Evolutionary conservation across 2,888 invertebrate genomes (phyloP).

Genomic region (Baronia brevicornis): DNA sequence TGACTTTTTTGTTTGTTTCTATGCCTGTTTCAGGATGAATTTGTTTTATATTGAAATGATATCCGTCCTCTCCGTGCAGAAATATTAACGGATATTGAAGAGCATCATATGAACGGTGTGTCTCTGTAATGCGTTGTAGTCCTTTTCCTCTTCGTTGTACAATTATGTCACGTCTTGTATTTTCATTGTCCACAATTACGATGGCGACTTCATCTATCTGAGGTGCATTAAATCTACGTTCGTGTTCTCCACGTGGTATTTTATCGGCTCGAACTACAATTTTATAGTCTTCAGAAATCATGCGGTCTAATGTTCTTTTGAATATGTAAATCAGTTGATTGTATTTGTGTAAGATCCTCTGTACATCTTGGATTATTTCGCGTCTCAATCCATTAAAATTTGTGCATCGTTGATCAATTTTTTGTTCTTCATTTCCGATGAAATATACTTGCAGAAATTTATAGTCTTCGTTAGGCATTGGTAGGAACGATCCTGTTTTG

Average conservation of each 20-base stretch:
- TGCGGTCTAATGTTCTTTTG: conserved; percentile 22
- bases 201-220: conserved; percentile 24
- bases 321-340: conserved; percentile 24
- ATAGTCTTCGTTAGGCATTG: conserved; percentile 25
- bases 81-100: conserved; percentile 21
- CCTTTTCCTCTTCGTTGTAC: conserved; percentile 19
- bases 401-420: conserved; percentile 23
- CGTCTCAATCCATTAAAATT: conserved; percentile 24
- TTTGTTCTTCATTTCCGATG: conserved; percentile 25
- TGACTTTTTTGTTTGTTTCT: no score
- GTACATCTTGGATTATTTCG: conserved; percentile 25
- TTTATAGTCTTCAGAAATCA: conserved; percentile 24
- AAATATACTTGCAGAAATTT: conserved; percentile 29
- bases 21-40: conserved; percentile 19
- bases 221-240: conserved; percentile 23
- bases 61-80: conserved; percentile 21
- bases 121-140: conserved; percentile 16
- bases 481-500: conserved; percentile 25
- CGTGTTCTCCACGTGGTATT: conserved; percentile 23
- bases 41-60: conserved; percentile 19
- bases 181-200: conserved; percentile 22
- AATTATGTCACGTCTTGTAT: conserved; percentile 21
- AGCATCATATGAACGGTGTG: conserved; percentile 18
- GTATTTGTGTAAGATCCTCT: conserved; percentile 25
- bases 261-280: conserved; percentile 22